A percentile compares a stretch with the other conserved stretches of the same genome.
Evolutionary conservation across 2,888 invertebrate genomes (phyloP).

Genomic region (Lasioglossum morio): DNA sequence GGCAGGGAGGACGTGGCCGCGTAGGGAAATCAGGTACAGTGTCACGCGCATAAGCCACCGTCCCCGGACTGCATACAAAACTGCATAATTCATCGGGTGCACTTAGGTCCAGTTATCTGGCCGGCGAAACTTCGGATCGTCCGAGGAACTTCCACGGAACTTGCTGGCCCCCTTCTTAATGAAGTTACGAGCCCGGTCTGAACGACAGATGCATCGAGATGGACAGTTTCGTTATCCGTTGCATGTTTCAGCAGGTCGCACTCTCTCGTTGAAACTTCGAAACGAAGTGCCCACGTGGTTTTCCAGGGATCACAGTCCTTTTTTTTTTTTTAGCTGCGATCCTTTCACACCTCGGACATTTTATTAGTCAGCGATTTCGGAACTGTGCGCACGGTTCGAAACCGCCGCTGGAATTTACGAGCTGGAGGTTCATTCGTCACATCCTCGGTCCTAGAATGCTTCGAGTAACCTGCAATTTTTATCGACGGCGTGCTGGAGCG

Average conservation of each 20-base stretch:
- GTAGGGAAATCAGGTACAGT: slow-evolving; percentile 39
- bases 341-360: neutral
- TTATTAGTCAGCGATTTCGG: slow-evolving; percentile 24
- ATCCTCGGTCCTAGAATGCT: neutral
- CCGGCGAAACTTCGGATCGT: slow-evolving; percentile 44
- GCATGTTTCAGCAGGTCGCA: neutral
- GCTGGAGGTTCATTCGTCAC: neutral
- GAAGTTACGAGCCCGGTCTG: slow-evolving; percentile 48
- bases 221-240: slow-evolving; percentile 42
- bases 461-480: neutral
- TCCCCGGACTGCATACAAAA: slow-evolving; percentile 63
- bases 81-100: slow-evolving; percentile 67
- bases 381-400: neutral
- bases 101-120: slow-evolving; percentile 60
- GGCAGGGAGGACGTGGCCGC: slow-evolving; percentile 24
- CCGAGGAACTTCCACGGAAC: slow-evolving; percentile 40
- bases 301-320: neutral
- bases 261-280: neutral
- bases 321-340: neutral
- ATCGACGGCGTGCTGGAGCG: neutral
- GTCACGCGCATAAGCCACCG: slow-evolving; percentile 24
- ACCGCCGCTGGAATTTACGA: neutral
- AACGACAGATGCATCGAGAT: slow-evolving; percentile 59
- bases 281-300: neutral
- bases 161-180: slow-evolving; percentile 40